Evolutionary conservation across 92 coral and sea anemone species (phyloP).

Genomic region (Phenganax marumi): DNA sequence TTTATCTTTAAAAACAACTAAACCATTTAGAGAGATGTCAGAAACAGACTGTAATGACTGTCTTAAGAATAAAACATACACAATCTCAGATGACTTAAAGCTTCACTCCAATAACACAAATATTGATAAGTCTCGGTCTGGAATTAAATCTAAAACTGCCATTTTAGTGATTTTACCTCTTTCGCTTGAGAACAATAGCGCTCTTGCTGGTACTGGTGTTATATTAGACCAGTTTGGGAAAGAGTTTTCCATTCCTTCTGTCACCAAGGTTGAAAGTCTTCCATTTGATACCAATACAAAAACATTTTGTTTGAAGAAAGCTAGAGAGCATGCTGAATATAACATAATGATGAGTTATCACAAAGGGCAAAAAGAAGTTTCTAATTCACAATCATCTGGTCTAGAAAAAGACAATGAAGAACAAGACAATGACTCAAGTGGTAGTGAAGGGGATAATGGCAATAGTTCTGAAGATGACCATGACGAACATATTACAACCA

Average conservation of each 20-base stretch:
- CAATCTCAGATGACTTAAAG: slow-evolving; percentile 9
- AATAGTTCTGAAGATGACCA: slow-evolving; percentile 38
- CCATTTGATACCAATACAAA: slow-evolving; percentile 47
- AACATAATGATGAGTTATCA: slow-evolving; percentile 34
- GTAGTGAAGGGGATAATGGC: slow-evolving; percentile 22
- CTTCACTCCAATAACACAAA: not conserved
- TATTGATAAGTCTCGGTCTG: slow-evolving; percentile 18
- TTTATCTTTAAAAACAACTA: slow-evolving; percentile 24
- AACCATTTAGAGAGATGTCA: slow-evolving; percentile 10
- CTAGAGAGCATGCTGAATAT: slow-evolving; percentile 48
- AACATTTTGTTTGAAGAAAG: slow-evolving; percentile 51
- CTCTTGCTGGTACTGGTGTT: slow-evolving; percentile 50
- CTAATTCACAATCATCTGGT: slow-evolving; percentile 30
- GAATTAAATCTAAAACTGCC: slow-evolving; percentile 37
- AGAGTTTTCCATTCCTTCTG: slow-evolving; percentile 51
- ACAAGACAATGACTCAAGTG: slow-evolving; percentile 19
- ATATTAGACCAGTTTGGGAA: slow-evolving; percentile 61
- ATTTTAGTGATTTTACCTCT: slow-evolving; percentile 56
- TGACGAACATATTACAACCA: slow-evolving; percentile 4
- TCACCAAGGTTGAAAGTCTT: slow-evolving; percentile 28
- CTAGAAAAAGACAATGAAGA: slow-evolving; percentile 9
- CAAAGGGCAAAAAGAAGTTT: slow-evolving; percentile 43
- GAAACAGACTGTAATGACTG: slow-evolving; percentile 39
- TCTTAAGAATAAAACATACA: slow-evolving; percentile 4
- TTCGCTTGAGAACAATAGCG: slow-evolving; percentile 49